Percentiles rank a stretch among this genome's conserved stretches.
Evolutionary conservation across 1,140 invertebrate species (phyloP).

Genomic region (Calliphora vicina): DNA sequence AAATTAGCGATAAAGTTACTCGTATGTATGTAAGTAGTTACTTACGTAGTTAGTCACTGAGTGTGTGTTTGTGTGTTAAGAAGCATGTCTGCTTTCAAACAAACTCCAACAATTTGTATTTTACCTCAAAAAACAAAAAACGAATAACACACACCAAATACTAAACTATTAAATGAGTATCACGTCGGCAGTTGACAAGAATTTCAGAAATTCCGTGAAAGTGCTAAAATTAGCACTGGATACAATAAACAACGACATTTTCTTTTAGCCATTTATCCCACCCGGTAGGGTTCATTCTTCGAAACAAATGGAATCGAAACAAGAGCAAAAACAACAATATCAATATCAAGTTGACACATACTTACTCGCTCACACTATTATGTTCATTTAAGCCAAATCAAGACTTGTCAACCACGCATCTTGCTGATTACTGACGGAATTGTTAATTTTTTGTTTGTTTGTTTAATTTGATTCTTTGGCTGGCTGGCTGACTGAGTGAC

Average conservation of each 20-base stretch:
- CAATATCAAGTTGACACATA: not conserved
- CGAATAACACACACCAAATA: not conserved
- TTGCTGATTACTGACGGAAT: not conserved
- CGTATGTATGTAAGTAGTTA: not conserved
- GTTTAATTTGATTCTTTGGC: not conserved
- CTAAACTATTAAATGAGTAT: not conserved
- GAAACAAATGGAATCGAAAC: not conserved
- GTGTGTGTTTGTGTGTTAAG: too few species aligned
- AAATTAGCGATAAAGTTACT: conserved; percentile 43
- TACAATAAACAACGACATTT: conserved; percentile 32
- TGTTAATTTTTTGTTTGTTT: not conserved
- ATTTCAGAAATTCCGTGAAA: conserved; percentile 40
- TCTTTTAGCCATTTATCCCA: not conserved
- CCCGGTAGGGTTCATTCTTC: not conserved
- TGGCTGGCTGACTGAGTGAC: not conserved
- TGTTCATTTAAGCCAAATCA: conserved; percentile 38
- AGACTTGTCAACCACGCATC: conserved; percentile 8
- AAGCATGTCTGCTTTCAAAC: not conserved
- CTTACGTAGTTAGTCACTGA: too few species aligned
- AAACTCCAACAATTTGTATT: not conserved
- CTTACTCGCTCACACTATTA: conserved; percentile 35
- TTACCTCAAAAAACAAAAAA: too few species aligned
- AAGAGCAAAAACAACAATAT: not conserved
- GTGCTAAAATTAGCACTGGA: conserved; percentile 39
- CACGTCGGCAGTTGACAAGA: conserved; percentile 39